A percentile compares a stretch with the other conserved stretches of the same genome.
These are phyloP conservation scores for Idaea biselata DNA, from an alignment of 2,888 invertebrate species.

Conservation along the genomic window DNA sequence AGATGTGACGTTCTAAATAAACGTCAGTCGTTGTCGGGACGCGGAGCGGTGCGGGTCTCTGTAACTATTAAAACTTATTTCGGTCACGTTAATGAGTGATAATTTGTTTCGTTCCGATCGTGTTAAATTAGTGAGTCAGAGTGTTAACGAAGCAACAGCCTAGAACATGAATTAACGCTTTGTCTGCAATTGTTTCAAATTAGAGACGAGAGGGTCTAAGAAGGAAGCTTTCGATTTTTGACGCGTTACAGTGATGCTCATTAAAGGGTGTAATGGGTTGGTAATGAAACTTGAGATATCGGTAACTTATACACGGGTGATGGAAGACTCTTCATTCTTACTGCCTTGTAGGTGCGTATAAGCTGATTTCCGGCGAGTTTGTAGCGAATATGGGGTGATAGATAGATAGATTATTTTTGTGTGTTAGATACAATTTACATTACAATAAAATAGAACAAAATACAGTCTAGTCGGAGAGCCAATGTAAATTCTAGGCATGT, in stretches of 20 bases:
- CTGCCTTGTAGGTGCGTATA: neutral
- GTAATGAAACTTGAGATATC: slow-evolving; percentile 1
- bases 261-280: slow-evolving; percentile 1
- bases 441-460: too few relatives aligned
- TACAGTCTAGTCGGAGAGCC: too few relatives aligned
- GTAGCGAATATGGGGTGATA: too few relatives aligned
- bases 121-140: slow-evolving; percentile 64
- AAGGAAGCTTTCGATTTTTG: slow-evolving; percentile 8
- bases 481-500: too few relatives aligned
- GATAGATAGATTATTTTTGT: too few relatives aligned
- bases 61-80: slow-evolving; percentile 31
- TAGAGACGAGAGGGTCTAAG: slow-evolving; percentile 37
- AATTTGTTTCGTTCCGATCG: slow-evolving; percentile 54
- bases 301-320: neutral
- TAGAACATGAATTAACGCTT: slow-evolving; percentile 64
- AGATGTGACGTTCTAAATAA: slow-evolving; percentile 49
- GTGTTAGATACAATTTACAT: too few relatives aligned
- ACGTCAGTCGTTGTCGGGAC: slow-evolving; percentile 61
- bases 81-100: slow-evolving; percentile 54
- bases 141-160: slow-evolving; percentile 66
- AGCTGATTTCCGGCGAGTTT: too few relatives aligned
- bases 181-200: slow-evolving; percentile 38
- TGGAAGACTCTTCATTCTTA: neutral
- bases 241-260: neutral
- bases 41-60: slow-evolving; percentile 36